These are phyloP conservation scores for Gymnocephalus cernua DNA, from an alignment of 2,113 vertebrate species.

Conservation along the genomic window DNA sequence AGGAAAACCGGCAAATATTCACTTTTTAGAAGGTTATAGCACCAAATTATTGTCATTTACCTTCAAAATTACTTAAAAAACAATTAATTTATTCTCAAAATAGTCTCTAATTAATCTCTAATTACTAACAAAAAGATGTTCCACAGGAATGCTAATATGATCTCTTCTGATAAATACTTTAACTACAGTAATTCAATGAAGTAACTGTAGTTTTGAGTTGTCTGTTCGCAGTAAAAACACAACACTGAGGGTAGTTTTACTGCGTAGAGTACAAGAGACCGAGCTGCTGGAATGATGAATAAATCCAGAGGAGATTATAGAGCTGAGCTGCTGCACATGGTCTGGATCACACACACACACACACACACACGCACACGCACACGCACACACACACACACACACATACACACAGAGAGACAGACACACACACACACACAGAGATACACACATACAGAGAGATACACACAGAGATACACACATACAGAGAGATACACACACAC, in stretches of 20 bases:
- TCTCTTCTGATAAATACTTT: no score
- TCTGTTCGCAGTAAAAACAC: neutral
- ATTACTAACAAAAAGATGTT: no score
- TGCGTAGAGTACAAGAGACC: neutral
- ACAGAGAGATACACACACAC: conserved; percentile 6
- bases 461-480: neutral
- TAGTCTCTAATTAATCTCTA: no score
- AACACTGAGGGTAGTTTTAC: neutral
- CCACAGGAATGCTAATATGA: no score
- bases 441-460: no score
- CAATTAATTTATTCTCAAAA: no score
- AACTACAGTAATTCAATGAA: neutral
- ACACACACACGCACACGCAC: conserved; percentile 2
- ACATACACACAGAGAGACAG: no score
- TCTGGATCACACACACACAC: conserved; percentile 34
- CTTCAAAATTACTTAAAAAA: no score
- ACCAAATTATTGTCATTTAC: no score
- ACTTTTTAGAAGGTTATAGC: no score
- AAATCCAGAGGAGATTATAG: conserved; percentile 71
- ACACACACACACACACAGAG: no score
- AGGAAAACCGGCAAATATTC: no score
- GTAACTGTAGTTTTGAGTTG: neutral
- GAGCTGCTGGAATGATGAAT: conserved; percentile 53
- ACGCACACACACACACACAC: conserved; percentile 11
- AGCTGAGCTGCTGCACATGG: conserved; percentile 71